These are phyloP conservation scores for Tympanuchus pallidicinctus DNA, from an alignment of 2,113 vertebrate species.

Conservation along the genomic window DNA sequence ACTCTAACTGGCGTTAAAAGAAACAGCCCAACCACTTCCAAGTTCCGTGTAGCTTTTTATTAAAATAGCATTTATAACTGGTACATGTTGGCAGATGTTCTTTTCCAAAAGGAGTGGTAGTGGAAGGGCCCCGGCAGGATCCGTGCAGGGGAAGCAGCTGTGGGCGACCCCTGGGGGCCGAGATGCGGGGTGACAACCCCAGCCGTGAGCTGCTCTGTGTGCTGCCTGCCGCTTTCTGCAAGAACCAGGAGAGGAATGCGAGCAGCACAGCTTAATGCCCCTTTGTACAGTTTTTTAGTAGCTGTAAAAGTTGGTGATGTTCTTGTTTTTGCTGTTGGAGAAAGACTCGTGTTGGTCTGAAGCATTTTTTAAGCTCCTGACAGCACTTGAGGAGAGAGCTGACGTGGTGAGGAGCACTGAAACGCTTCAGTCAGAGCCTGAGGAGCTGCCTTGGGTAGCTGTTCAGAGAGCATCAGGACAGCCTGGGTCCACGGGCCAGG, in stretches of 20 bases:
- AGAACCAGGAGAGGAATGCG: not conserved
- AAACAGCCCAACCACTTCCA: not conserved
- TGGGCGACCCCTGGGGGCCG: not conserved
- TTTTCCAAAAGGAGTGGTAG: not conserved
- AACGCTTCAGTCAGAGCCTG: accelerated
- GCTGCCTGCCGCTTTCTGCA: not conserved
- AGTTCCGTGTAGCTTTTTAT: conserved; percentile 74
- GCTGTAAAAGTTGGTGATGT: not conserved
- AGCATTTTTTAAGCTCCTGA: conserved; percentile 3
- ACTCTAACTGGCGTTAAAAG: not conserved
- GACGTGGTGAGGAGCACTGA: not conserved
- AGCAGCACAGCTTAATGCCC: not conserved
- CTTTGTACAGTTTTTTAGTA: not conserved
- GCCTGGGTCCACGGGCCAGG: accelerated
- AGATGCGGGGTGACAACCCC: not conserved
- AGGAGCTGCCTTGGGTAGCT: not conserved
- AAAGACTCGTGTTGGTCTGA: not conserved
- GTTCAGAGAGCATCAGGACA: accelerated
- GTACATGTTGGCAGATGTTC: conserved; percentile 64
- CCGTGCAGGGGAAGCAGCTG: not conserved
- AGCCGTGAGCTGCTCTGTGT: not conserved
- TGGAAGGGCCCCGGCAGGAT: conserved; percentile 24
- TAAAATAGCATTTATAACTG: conserved; percentile 77
- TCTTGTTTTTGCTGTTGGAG: conserved; percentile 21
- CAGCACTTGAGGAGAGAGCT: not conserved